Percentiles rank a stretch among this genome's conserved stretches.
Conservation (phyloP, 2,888 invertebrate species). For the Cremastobaeus sp. region DNA sequence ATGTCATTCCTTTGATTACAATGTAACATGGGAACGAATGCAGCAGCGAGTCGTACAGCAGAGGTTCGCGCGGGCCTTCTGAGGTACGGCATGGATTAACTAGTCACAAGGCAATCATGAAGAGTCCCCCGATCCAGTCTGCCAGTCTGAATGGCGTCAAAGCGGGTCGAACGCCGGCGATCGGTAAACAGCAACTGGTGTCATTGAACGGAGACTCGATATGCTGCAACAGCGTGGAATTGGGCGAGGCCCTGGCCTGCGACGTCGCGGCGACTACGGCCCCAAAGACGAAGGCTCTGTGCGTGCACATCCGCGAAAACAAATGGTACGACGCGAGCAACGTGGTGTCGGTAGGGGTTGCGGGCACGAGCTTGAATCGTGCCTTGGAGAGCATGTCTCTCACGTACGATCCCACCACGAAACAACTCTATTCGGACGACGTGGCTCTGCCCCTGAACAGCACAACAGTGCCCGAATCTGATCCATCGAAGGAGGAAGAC, state of each 20-base stretch:
- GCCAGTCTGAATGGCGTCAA: conserved; percentile 41
- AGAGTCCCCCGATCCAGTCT: conserved; percentile 62
- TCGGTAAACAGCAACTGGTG: conserved; percentile 72
- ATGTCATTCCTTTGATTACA: conserved; percentile 25
- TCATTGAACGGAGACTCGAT: conserved; percentile 73
- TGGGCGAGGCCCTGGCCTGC: conserved; percentile 71
- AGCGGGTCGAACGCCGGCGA: conserved; percentile 12
- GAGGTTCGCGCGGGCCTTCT: conserved; percentile 14
- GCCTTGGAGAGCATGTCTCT: conserved; percentile 86
- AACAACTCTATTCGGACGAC: conserved; percentile 82
- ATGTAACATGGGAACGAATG: conserved; percentile 22
- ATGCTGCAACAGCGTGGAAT: conserved; percentile 71
- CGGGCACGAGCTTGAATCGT: conserved; percentile 80
- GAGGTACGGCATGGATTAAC: conserved; percentile 31
- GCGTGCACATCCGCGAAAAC: conserved; percentile 74
- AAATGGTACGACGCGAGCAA: conserved; percentile 75
- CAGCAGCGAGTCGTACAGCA: background rate
- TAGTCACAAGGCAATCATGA: conserved; percentile 53
- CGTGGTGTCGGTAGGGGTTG: conserved; percentile 71
- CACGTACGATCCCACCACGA: conserved; percentile 87
- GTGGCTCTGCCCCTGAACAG: conserved; percentile 20
- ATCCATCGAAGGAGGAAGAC: conserved; percentile 58
- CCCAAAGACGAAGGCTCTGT: conserved; percentile 70
- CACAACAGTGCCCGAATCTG: conserved; percentile 19
- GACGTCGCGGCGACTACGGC: conserved; percentile 68